phyloP scores from a whole-genome alignment of 2,888 invertebrate species.

The Noctua janthina region DNA sequence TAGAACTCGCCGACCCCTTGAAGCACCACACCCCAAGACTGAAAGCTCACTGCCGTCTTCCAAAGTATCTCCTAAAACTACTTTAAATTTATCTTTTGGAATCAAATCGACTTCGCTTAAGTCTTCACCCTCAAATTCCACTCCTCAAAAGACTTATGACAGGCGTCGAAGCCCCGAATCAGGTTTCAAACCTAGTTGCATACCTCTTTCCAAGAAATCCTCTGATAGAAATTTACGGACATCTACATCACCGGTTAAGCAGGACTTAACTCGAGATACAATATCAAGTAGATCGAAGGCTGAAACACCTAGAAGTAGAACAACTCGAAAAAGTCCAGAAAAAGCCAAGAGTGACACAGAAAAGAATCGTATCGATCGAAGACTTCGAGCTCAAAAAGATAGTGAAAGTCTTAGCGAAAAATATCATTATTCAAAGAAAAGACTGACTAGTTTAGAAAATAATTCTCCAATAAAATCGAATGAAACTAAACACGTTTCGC shows the following conservation, averaged over 20 bases:
- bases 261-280: constrained; percentile 78
- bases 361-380: constrained; percentile 85
- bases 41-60: constrained; percentile 88
- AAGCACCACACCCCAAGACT: constrained; percentile 85
- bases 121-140: constrained; percentile 73
- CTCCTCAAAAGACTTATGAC: constrained; percentile 78
- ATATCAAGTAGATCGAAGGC: constrained; percentile 77
- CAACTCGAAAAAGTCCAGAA: constrained; percentile 82
- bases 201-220: constrained; percentile 85
- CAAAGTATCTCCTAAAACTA: constrained; percentile 86
- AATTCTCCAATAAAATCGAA: constrained; percentile 85
- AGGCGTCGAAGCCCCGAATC: constrained; percentile 83
- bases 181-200: constrained; percentile 83
- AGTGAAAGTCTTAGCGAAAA: constrained; percentile 88
- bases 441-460: constrained; percentile 90
- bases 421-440: constrained; percentile 90
- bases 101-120: constrained; percentile 81
- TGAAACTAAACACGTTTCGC: constrained; percentile 80
- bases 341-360: constrained; percentile 86
- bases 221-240: constrained; percentile 78
- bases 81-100: constrained; percentile 83
- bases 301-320: constrained; percentile 78
- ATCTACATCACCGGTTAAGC: constrained; percentile 84
- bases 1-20: constrained; percentile 82
- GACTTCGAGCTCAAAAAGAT: constrained; percentile 88